phyloP scores from a whole-genome alignment of 2,888 invertebrate genomes.

The Caenorhabditis sp. region DNA sequence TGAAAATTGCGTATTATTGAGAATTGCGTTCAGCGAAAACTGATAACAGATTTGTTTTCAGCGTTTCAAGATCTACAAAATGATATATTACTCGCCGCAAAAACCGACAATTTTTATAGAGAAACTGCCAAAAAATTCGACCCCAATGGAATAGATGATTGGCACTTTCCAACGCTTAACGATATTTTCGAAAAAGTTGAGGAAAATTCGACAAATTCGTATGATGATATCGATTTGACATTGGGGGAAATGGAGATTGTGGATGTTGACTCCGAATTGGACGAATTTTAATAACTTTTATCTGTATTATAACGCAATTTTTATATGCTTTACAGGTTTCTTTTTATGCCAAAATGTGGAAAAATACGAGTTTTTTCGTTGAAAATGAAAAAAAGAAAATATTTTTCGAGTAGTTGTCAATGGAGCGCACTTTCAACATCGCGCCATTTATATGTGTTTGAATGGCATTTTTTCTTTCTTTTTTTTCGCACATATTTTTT shows the following conservation, averaged over 20 bases:
- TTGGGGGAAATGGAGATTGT: background rate
- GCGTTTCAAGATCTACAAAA: too few relatives aligned
- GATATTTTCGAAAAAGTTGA: conserved; percentile 12
- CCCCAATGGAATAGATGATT: background rate
- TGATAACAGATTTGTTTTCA: too few relatives aligned
- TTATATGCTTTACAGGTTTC: conserved; percentile 3
- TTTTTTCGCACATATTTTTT: background rate
- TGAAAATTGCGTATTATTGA: too few relatives aligned
- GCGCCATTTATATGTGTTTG: background rate
- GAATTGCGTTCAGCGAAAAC: too few relatives aligned
- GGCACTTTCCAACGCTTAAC: conserved; percentile 12
- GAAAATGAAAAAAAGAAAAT: conserved; percentile 1
- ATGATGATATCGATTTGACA: background rate
- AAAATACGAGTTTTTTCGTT: background rate
- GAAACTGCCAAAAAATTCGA: conserved; percentile 15
- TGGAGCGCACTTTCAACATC: conserved; percentile 5
- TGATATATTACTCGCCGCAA: too few relatives aligned
- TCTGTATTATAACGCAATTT: background rate
- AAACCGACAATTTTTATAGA: too few relatives aligned
- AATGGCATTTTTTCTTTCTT: conserved; percentile 4
- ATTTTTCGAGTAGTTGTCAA: conserved; percentile 4
- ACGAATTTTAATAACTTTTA: background rate
- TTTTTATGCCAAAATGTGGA: background rate
- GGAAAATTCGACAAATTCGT: background rate
- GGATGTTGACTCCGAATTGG: background rate